Evolutionary conservation across 2,113 vertebrate species (phyloP), one percentile per base, ranked within the genome.

Genomic region (Cyprinodon brontotheroides): DNA sequence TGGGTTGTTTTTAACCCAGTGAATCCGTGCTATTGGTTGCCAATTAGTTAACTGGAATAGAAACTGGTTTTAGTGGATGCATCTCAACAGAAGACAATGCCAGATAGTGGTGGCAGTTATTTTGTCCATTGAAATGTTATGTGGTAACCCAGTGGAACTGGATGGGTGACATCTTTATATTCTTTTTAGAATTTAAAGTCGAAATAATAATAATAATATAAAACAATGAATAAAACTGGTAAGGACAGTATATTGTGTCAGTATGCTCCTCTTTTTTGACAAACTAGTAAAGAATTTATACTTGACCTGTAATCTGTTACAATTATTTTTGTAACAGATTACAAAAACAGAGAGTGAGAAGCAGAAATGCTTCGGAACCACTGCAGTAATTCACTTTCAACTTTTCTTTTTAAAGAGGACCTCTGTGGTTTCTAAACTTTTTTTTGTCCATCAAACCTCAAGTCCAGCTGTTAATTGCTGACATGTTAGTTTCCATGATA

Each of bases 331-430:
- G n/a, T n/a, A n/a, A n/a, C n/a, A n/a, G n/a, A n/a, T n/a, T n/a
- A n/a, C n/a, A n/a, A n/a, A n/a, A n/a, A n/a, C n/a, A n/a, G n/a
- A n/a, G 41, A 9, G 41, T 41, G 5, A 41, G 41, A 41, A 41
- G 41, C 41, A 6, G 41, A 41, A 41, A 41, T 4, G 41, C 9
- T 41, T 41, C 5, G 41, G 41, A 41, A 41, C 41, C 41, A 41
- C 41, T 41, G 41, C 41, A 59, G 4, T 74, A 4, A 22, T 65
- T 77, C 71, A 70, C 53, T 50, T 74, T 15, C 17, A 0, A 50
- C 53, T 48, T 45, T 61, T 36, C 47, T 48, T 71, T 61, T 75
- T 60, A 72, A 74, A 76, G 66, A 59, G 63, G 74, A 82, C 43
- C 48, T 78, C 61, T 75, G 79, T 61, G 75, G 41, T 59, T 68